phyloP scores from a whole-genome alignment of 2,113 vertebrate species.

The Prolemur simus region DNA sequence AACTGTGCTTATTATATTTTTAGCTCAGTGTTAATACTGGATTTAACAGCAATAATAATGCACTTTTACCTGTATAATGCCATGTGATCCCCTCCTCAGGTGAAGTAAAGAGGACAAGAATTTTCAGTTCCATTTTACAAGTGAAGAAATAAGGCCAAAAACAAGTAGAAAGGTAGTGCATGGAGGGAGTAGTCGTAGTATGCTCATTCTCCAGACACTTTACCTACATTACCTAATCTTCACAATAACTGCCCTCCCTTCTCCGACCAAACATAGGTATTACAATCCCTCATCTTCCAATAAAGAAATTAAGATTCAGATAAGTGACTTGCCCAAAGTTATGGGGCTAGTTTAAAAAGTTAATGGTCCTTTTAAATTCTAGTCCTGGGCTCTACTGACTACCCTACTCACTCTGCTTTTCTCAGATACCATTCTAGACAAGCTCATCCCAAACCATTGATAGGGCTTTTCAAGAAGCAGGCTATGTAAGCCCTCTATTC shows the following conservation, averaged over 20 bases:
- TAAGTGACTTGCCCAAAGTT: background rate
- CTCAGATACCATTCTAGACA: background rate
- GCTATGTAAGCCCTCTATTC: background rate
- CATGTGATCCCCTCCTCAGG: background rate
- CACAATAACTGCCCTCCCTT: background rate
- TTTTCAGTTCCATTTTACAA: background rate
- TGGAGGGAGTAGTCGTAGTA: background rate
- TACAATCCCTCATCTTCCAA: background rate
- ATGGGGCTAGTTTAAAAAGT: background rate
- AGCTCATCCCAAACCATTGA: background rate
- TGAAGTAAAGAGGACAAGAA: constrained; percentile 2
- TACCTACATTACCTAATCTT: background rate
- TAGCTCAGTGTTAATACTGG: background rate
- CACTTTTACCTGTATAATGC: background rate
- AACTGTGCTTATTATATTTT: background rate
- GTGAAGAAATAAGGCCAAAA: background rate
- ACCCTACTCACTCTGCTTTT: background rate
- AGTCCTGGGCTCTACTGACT: background rate
- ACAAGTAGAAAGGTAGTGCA: background rate
- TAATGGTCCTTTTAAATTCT: background rate
- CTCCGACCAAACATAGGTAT: background rate
- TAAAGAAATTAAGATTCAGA: background rate
- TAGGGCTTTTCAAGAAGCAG: background rate
- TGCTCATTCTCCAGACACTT: background rate
- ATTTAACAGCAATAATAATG: background rate